phyloP scores from a whole-genome alignment of 2,113 vertebrate genomes.

The Paradisaea rubra region DNA sequence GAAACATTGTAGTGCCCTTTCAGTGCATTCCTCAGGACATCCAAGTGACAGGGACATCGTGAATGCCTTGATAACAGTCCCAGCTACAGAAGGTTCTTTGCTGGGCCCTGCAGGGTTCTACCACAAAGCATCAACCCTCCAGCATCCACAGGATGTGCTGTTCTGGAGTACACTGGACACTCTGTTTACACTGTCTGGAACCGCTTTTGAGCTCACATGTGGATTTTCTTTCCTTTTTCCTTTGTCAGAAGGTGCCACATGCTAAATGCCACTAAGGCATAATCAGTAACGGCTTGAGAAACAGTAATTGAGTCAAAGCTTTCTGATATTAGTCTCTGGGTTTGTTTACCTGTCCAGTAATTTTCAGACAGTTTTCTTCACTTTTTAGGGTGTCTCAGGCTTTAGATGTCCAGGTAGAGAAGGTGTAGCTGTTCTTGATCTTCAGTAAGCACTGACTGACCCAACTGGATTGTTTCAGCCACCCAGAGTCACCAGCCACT shows the following conservation, averaged over 20 bases:
- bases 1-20: background rate
- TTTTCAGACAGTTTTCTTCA: background rate
- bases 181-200: background rate
- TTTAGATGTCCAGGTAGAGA: background rate
- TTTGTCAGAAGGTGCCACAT: background rate
- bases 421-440: background rate
- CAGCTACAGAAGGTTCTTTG: background rate
- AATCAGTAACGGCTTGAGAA: background rate
- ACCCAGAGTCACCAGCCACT: background rate
- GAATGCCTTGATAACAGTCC: background rate
- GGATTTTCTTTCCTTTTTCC: background rate
- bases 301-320: background rate
- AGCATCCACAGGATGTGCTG: background rate
- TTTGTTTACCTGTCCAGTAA: background rate
- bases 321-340: background rate
- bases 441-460: background rate
- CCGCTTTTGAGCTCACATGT: background rate
- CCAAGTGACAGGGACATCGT: background rate
- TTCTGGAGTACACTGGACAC: background rate
- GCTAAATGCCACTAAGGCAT: background rate
- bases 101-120: background rate
- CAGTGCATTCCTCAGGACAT: background rate
- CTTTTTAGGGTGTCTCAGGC: background rate
- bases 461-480: background rate
- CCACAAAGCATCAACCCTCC: background rate